Percentiles rank a stretch among this genome's conserved stretches.
Conservation (phyloP, 1,140 invertebrate species). For the Caenorhabditis latens region DNA sequence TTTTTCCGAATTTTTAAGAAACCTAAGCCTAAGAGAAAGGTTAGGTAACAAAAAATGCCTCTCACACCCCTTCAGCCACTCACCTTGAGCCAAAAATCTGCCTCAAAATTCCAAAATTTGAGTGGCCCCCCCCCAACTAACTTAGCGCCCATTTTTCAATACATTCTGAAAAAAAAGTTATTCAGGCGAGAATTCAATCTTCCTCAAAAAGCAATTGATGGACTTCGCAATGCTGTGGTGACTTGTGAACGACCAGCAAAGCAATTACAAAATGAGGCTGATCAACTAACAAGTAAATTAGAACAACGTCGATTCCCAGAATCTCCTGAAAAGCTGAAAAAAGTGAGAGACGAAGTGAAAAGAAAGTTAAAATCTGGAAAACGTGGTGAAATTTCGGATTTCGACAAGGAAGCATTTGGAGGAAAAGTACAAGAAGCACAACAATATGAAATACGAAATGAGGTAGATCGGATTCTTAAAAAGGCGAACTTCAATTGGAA, state of each 20-base stretch:
- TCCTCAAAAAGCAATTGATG: slow-evolving; percentile 40
- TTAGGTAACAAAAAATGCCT: too few species aligned
- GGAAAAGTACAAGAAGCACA: slow-evolving; percentile 58
- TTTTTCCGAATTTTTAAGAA: too few species aligned
- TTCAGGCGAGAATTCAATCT: slow-evolving; percentile 54
- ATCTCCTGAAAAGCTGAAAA: slow-evolving; percentile 49
- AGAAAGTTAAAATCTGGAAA: slow-evolving; percentile 26
- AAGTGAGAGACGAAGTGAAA: slow-evolving; percentile 50
- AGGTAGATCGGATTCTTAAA: slow-evolving; percentile 57
- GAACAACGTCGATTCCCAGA: slow-evolving; percentile 51
- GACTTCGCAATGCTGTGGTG: slow-evolving; percentile 29
- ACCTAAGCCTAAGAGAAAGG: too few species aligned
- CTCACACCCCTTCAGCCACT: too few species aligned
- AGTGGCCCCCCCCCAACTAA: too few species aligned
- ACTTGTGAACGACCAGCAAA: slow-evolving; percentile 16
- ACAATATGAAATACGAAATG: slow-evolving; percentile 44
- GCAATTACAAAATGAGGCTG: slow-evolving; percentile 56
- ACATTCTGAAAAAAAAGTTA: neutral
- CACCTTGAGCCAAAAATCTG: too few species aligned
- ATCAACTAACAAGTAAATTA: slow-evolving; percentile 19
- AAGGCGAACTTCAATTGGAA: slow-evolving; percentile 58
- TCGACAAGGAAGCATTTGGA: slow-evolving; percentile 41
- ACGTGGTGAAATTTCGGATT: slow-evolving; percentile 11
- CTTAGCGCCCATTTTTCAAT: too few species aligned
- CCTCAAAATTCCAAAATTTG: too few species aligned